Percentiles rank a stretch among this genome's conserved stretches.
Conservation (phyloP, 2,888 invertebrate species). For the Oscheius sp. region DNA sequence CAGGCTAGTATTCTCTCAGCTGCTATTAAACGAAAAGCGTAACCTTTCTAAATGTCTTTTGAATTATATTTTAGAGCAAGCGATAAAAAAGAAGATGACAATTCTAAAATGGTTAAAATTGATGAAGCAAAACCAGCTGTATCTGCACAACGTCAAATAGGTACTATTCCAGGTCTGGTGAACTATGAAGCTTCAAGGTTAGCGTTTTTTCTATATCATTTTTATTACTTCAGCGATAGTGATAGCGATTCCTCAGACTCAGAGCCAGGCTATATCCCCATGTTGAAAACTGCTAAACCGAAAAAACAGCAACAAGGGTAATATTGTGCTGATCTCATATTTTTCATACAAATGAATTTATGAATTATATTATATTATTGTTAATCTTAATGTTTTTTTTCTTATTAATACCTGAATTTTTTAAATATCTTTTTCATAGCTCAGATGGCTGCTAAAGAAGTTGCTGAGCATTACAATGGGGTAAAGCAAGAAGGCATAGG, state of each 20-base stretch:
- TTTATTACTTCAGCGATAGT: conserved; percentile 34
- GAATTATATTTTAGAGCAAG: conserved; percentile 5
- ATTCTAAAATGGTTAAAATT: conserved; percentile 13
- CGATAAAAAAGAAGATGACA: neutral
- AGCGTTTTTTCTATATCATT: neutral
- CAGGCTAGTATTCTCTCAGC: conserved; percentile 45
- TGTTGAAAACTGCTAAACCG: conserved; percentile 7
- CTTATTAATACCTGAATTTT: neutral
- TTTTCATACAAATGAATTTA: neutral
- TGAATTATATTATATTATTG: neutral
- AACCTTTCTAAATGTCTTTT: neutral
- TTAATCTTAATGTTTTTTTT: neutral
- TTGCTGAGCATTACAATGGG: conserved; percentile 92
- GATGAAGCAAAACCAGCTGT: conserved; percentile 32
- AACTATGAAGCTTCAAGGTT: conserved; percentile 79
- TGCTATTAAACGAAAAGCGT: conserved; percentile 39
- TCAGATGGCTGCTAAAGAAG: conserved; percentile 71
- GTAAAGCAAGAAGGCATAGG: conserved; percentile 84
- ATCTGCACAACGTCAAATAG: conserved; percentile 73
- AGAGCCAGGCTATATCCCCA: conserved; percentile 12
- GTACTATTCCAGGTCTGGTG: conserved; percentile 85
- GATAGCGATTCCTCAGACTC: conserved; percentile 25
- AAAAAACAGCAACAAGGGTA: neutral
- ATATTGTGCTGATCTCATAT: neutral
- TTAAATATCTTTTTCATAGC: neutral